A percentile compares a stretch with the other conserved stretches of the same genome.
phyloP scores from a whole-genome alignment of 2,113 vertebrate genomes.

The Montifringilla adamsi region DNA sequence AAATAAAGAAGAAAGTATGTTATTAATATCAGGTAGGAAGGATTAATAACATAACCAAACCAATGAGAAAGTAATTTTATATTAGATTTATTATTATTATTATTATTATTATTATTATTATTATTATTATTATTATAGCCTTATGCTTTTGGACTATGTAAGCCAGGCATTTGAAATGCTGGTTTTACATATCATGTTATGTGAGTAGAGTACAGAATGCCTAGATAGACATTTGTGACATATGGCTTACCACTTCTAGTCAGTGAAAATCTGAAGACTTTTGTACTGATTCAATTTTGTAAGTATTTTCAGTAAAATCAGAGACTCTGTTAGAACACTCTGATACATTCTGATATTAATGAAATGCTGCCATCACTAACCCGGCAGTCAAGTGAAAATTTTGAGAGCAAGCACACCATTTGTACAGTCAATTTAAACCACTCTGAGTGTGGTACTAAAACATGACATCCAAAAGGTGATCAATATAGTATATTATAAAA shows the following conservation, averaged over 20 bases:
- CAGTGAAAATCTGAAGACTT: background rate
- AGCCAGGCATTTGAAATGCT: background rate
- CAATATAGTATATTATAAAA: background rate
- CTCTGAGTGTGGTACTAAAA: background rate
- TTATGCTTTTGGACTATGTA: background rate
- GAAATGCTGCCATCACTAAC: background rate
- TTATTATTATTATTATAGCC: background rate
- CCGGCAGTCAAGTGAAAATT: background rate
- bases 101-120: background rate
- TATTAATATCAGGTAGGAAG: background rate
- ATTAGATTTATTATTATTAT: background rate
- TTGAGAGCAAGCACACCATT: background rate
- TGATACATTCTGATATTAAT: background rate
- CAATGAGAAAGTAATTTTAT: background rate
- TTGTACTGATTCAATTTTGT: background rate
- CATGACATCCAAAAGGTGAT: background rate
- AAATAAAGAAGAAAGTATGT: conserved; percentile 1
- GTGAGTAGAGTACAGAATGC: background rate
- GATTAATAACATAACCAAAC: background rate
- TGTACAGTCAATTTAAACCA: background rate
- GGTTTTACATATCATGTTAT: background rate
- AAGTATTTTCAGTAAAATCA: conserved; percentile 23
- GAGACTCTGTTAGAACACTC: background rate
- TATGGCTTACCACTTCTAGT: background rate
- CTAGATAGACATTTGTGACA: background rate